phyloP scores from a whole-genome alignment of 2,888 invertebrate genomes.

The Thereva nobilitata region DNA sequence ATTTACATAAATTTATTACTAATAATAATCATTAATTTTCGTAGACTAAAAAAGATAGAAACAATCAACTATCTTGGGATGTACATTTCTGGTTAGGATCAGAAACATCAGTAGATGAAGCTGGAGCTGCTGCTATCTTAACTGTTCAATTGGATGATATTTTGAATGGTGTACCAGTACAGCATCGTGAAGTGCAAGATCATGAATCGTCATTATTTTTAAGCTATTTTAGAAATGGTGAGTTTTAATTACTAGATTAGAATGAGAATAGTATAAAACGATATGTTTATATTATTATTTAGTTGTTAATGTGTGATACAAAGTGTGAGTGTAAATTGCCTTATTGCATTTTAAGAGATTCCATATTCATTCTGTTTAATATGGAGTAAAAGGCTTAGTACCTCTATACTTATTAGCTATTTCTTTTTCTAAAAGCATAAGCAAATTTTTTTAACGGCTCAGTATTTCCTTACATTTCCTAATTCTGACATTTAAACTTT shows the following conservation, averaged over 20 bases:
- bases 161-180: conserved; percentile 80
- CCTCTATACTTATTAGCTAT: too few species aligned
- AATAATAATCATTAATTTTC: conserved; percentile 39
- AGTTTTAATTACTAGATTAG: conserved; percentile 28
- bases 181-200: conserved; percentile 84
- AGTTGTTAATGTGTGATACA: too few species aligned
- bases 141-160: conserved; percentile 84
- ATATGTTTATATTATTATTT: too few species aligned
- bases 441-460: too few species aligned
- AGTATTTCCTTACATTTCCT: too few species aligned
- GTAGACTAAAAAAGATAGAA: conserved; percentile 70
- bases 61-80: conserved; percentile 73
- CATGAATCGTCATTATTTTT: conserved; percentile 81
- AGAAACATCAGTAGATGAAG: conserved; percentile 76
- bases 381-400: too few species aligned
- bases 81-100: conserved; percentile 88
- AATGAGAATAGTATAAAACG: too few species aligned
- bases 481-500: too few species aligned
- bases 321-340: too few species aligned
- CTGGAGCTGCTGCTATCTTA: conserved; percentile 74
- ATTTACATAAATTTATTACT: conserved; percentile 41
- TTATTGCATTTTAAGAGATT: too few species aligned
- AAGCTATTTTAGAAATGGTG: conserved; percentile 72
- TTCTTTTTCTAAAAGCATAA: too few species aligned
- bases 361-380: too few species aligned